Base-by-base conservation (phyloP, 2,113 vertebrate species). In the Camelus bactrianus region DNA sequence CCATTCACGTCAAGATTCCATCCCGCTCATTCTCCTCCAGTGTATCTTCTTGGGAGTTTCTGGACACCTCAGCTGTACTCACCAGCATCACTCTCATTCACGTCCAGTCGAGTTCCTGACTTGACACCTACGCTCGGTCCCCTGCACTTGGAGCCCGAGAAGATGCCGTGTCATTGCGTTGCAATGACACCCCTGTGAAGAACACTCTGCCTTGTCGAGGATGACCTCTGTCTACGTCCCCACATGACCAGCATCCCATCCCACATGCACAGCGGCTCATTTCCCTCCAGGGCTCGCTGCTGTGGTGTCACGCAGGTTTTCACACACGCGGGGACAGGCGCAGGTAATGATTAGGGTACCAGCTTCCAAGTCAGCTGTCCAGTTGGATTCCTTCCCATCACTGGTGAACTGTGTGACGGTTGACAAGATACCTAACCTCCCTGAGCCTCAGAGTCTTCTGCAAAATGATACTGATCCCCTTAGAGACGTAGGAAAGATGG, bases 241-340 rank as follows among this genome's bases (percentile, higher is more conserved):
- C 5, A 3, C 32, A 50, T 19, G n/a, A 50, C 72, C 22, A 10
- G 75, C 75, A 13, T 26, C 19, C 28, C 62, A 14, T 48, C 28
- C 76, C 76, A 15, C 30, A 19, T 7, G 1, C 19, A 8, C 0
- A 42, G 0, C 5, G 50, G 50, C 3, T 0, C 32, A 15, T 12
- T 0, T 5, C 14, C 64, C 32, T 32, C 20, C 32, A 0, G 1
- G 17, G 50, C 75, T 54, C 75, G 8, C 75, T 77, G 70, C 69
- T 70, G 35, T 11, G 30, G 19, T 64, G 42, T 4, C 20, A 20
- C 32, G 20, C 22, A 0, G 8, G 8, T 22, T 46, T 65, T 64
- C 35, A 15, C 28, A 10, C 13, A 50, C 7, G 2, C 62, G 24
- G 0, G 11, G 10, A 35, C 22, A 54, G 56, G 64, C 6, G 17